phyloP scores from a whole-genome alignment of 2,113 vertebrate species.

The Amazona vittata region DNA sequence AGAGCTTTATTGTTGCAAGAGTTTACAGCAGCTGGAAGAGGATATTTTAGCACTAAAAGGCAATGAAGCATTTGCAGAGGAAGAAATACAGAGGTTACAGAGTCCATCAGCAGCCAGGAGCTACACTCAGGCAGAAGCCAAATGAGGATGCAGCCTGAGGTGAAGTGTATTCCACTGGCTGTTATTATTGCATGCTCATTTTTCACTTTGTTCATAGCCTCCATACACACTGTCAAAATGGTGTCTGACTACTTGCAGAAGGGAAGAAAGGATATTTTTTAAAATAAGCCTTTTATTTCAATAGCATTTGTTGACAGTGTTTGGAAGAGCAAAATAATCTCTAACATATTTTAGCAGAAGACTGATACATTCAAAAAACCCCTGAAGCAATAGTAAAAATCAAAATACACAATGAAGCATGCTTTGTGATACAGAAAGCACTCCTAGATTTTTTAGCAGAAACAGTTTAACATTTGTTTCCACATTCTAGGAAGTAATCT shows the following conservation, averaged over 20 bases:
- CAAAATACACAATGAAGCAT: neutral
- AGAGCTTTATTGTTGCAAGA: neutral
- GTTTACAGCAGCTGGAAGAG: neutral
- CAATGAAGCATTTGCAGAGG: neutral
- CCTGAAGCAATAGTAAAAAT: neutral
- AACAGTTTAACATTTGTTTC: neutral
- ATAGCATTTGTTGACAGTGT: neutral
- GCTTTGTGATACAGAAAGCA: neutral
- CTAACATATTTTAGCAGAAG: neutral
- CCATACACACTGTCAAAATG: neutral
- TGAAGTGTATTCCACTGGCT: neutral
- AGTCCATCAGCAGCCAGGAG: neutral
- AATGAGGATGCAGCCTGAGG: neutral
- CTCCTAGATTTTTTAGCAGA: neutral
- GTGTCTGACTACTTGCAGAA: neutral
- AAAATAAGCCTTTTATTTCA: neutral
- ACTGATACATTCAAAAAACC: neutral
- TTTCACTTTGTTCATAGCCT: neutral
- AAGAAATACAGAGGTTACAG: neutral
- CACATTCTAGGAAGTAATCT: neutral
- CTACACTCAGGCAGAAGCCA: rapidly evolving
- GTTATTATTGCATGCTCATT: neutral
- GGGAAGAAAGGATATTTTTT: neutral
- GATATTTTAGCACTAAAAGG: neutral
- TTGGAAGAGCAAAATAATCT: neutral